Base-by-base conservation (phyloP, 2,113 vertebrate species). In the Emberiza fucata region DNA sequence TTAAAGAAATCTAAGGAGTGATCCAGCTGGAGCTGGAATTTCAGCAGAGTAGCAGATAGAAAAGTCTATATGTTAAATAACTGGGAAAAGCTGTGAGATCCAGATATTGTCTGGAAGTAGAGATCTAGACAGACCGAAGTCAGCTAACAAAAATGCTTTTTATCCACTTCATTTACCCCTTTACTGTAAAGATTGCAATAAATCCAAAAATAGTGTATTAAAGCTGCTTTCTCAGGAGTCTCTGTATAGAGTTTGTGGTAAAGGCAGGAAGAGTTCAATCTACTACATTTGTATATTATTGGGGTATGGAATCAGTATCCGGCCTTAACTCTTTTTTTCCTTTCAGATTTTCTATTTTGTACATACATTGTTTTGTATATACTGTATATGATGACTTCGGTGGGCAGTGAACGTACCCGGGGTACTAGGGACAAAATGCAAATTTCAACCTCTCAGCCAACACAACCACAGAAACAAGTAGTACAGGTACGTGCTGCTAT, bases 301-400 rank as follows among this genome's bases (percentile, higher is more conserved):
- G 65, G 37, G 17, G 3, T 90, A 50, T 88, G 57, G 21, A 79
- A 68, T 83, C 21, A 64, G 40, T 88, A 54, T 37, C 4, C 37
- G 94, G 21, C 27, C 18, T 81, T 95, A 88, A 90, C 57, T 80
- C 33, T 33, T 73, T 51, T 59, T 51, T 88, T 45, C 69, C 33
- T 97, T 98, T 57, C 98, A 99, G 99, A 98, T 99, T 99, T 99
- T 99, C 98, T 99, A 98, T 99, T 99, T 99, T 99, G 99, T 99
- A 99, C 98, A 99, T 99, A 99, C 99, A 81, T 98, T 99, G 98
- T 99, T 99, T 99, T 99, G 99, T 99, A 99, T 99, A 99, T 99
- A 99, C 99, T 99, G 98, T 99, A 98, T 98, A 99, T 99, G 98
- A 99, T 99, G 99, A 99, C 99, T 98, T 99, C 99, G 22, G 98